A percentile compares a stretch with the other conserved stretches of the same genome.
These are phyloP conservation scores for Porites evermanni DNA, from an alignment of 92 coral and sea anemone species.

Conservation along the genomic window DNA sequence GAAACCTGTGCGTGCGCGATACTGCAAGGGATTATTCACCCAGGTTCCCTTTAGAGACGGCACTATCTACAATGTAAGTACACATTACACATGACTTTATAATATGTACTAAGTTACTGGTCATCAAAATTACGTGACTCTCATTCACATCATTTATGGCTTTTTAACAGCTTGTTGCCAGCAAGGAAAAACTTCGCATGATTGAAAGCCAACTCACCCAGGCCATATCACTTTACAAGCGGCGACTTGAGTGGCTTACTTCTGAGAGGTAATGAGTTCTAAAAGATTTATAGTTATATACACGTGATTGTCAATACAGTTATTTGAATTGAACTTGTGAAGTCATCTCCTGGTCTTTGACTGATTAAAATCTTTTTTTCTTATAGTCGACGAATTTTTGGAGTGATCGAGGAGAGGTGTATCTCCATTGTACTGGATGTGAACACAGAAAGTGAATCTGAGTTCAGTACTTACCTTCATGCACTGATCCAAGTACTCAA, in stretches of 20 bases:
- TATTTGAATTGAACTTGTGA: too few species aligned
- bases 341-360: too few species aligned
- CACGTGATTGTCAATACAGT: too few species aligned
- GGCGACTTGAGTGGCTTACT: conserved; percentile 97
- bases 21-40: conserved; percentile 95
- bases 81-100: not conserved
- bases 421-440: conserved; percentile 85
- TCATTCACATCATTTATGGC: not conserved
- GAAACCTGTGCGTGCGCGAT: conserved; percentile 95
- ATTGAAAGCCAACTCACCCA: conserved; percentile 89
- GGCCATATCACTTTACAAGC: conserved; percentile 82
- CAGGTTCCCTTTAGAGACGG: conserved; percentile 97
- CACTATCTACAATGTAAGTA: conserved; percentile 91
- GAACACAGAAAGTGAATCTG: conserved; percentile 81
- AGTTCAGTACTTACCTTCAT: conserved; percentile 82
- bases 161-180: conserved; percentile 70
- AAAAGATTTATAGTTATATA: too few species aligned
- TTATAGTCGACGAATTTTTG: conserved; percentile 93
- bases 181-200: conserved; percentile 77
- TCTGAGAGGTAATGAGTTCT: conserved; percentile 78
- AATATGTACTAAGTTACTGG: not conserved
- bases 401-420: conserved; percentile 91
- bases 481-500: conserved; percentile 87
- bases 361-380: not conserved
- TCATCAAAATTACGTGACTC: not conserved